A percentile compares a stretch with the other conserved stretches of the same genome.
Conservation (phyloP, 2,113 vertebrate species). For the Neolamprologus longior region DNA sequence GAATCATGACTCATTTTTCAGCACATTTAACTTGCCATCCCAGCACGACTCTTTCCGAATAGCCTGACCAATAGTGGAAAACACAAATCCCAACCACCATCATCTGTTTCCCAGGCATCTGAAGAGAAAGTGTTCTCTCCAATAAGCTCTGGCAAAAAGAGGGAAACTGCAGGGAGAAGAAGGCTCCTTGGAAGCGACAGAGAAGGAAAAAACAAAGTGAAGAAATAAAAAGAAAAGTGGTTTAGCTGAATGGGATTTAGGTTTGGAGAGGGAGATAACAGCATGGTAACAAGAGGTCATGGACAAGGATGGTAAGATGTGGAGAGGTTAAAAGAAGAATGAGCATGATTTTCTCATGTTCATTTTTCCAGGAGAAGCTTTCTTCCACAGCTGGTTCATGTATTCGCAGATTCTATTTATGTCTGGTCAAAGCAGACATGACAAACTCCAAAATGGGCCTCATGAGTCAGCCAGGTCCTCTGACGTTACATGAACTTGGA, state of each 20-base stretch:
- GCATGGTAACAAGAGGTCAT: neutral
- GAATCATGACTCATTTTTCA: constrained; percentile 43
- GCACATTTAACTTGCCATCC: constrained; percentile 27
- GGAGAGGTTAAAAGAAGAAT: neutral
- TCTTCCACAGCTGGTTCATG: constrained; percentile 31
- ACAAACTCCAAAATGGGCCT: neutral
- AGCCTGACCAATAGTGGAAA: constrained; percentile 36
- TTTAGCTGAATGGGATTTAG: neutral
- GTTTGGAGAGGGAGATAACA: neutral
- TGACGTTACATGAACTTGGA: constrained; percentile 23
- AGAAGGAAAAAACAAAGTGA: neutral
- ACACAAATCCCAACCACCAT: constrained; percentile 17
- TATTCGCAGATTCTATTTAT: neutral
- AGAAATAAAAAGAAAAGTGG: neutral
- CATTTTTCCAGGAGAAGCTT: neutral
- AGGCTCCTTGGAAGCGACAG: neutral
- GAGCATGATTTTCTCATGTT: neutral
- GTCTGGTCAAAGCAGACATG: constrained; percentile 17
- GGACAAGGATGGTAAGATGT: neutral
- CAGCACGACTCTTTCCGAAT: constrained; percentile 39
- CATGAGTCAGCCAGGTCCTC: neutral
- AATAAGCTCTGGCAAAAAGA: neutral
- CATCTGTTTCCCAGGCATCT: constrained; percentile 25
- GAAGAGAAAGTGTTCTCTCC: constrained; percentile 17
- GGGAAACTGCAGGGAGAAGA: neutral